Percentiles rank a stretch among this genome's conserved stretches.
These are phyloP conservation scores for Phalacrocorax aristotelis DNA, from an alignment of 2,113 vertebrate species.

Conservation along the genomic window DNA sequence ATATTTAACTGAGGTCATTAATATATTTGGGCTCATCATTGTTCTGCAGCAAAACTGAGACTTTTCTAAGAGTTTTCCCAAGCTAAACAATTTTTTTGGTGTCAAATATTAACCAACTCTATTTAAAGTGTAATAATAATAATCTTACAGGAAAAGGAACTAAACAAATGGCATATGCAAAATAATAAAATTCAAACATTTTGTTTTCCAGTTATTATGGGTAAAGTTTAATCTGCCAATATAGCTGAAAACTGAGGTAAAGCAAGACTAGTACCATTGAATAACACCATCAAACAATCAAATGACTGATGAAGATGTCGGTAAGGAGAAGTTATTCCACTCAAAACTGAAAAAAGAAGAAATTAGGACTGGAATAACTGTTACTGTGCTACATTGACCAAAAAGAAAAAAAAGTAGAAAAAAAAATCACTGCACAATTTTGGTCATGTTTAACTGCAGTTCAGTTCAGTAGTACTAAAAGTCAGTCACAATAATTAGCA, in stretches of 20 bases:
- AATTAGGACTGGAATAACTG: background rate
- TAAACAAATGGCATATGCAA: background rate
- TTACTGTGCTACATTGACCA: background rate
- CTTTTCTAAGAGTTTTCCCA: background rate
- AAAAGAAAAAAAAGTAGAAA: background rate
- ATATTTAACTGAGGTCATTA: background rate
- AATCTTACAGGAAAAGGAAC: background rate
- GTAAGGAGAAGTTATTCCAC: background rate
- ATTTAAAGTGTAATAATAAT: background rate
- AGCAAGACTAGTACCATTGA: background rate
- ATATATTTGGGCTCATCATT: background rate
- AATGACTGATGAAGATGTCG: background rate
- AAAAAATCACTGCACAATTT: background rate
- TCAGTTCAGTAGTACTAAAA: conserved; percentile 38
- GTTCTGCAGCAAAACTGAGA: background rate
- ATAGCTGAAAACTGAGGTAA: background rate
- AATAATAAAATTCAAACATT: background rate
- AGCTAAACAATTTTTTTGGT: background rate
- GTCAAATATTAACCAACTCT: background rate
- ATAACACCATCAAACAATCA: background rate
- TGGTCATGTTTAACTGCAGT: conserved; percentile 26
- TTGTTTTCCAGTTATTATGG: background rate
- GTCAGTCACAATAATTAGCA: conserved; percentile 57
- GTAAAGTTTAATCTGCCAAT: background rate
- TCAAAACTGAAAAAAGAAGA: background rate